Percentiles rank a stretch among this genome's conserved stretches.
Conservation (phyloP, 2,113 vertebrate species). For the Rynchops niger region DNA sequence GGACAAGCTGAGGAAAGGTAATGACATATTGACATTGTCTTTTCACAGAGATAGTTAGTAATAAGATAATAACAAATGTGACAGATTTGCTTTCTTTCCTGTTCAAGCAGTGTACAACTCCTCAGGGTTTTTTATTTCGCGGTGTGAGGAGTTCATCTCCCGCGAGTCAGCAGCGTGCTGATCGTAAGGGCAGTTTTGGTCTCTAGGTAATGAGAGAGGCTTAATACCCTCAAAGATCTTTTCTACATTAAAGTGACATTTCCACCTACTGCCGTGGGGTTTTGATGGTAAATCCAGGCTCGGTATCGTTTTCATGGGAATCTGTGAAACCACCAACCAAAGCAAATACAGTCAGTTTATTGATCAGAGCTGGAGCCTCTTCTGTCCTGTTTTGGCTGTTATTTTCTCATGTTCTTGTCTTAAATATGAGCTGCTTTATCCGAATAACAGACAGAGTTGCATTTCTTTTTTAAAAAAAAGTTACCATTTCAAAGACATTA, state of each 20-base stretch:
- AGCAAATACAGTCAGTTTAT: not conserved
- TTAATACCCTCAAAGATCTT: not conserved
- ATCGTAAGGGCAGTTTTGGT: not conserved
- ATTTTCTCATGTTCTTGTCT: not conserved
- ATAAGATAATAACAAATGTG: not conserved
- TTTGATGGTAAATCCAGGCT: not conserved
- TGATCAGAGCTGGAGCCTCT: not conserved
- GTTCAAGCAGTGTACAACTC: fast-evolving
- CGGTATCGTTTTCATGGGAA: not conserved
- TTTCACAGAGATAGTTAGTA: not conserved
- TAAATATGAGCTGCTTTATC: not conserved
- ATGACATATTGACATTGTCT: fast-evolving
- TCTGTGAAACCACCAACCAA: not conserved
- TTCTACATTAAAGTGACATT: not conserved
- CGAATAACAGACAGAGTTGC: not conserved
- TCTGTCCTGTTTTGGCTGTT: not conserved
- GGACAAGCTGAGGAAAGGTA: not conserved
- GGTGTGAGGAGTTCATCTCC: not conserved
- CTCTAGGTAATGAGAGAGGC: not conserved
- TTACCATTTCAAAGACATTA: not conserved
- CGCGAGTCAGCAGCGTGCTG: not conserved
- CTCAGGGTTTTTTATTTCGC: fast-evolving
- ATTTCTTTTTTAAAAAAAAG: not conserved
- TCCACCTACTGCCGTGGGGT: fast-evolving
- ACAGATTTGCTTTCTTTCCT: not conserved